These are phyloP conservation scores for Cryptoblepharus egeriae DNA, from an alignment of 2,797 vertebrate genomes.

Conservation along the genomic window DNA sequence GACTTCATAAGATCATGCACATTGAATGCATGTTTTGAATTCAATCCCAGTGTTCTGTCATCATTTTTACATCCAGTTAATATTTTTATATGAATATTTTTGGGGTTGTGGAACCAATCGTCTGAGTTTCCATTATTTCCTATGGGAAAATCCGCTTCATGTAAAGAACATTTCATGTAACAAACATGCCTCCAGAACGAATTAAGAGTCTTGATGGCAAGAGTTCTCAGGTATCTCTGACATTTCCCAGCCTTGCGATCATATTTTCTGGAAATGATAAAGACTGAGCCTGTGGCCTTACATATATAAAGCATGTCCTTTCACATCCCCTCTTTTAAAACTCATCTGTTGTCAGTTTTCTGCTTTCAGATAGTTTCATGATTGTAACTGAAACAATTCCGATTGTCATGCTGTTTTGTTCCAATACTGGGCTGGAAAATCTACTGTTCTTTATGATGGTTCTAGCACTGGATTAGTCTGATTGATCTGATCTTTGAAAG, in stretches of 20 bases:
- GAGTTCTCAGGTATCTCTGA: background rate
- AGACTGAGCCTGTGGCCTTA: background rate
- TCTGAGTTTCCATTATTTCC: too few species aligned
- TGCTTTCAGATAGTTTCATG: conserved; percentile 22
- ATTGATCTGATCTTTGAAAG: conserved; percentile 47
- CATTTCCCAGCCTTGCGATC: background rate
- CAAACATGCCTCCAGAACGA: too few species aligned
- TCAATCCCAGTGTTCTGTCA: too few species aligned
- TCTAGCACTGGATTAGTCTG: conserved; percentile 42
- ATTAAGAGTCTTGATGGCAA: background rate
- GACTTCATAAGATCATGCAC: too few species aligned
- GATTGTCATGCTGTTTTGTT: background rate
- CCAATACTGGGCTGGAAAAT: conserved; percentile 20
- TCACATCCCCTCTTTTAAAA: background rate
- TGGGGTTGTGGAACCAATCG: too few species aligned
- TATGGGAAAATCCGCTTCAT: too few species aligned
- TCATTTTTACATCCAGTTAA: too few species aligned
- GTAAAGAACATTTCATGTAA: too few species aligned
- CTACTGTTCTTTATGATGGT: conserved; percentile 14
- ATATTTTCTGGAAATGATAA: too few species aligned
- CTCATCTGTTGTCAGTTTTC: background rate
- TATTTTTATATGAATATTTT: too few species aligned
- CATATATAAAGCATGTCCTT: background rate
- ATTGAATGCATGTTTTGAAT: too few species aligned
- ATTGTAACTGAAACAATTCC: conserved; percentile 2